Evolutionary conservation across 1,140 invertebrate genomes (phyloP).

Genomic region (Aphelinus atriplicis): DNA sequence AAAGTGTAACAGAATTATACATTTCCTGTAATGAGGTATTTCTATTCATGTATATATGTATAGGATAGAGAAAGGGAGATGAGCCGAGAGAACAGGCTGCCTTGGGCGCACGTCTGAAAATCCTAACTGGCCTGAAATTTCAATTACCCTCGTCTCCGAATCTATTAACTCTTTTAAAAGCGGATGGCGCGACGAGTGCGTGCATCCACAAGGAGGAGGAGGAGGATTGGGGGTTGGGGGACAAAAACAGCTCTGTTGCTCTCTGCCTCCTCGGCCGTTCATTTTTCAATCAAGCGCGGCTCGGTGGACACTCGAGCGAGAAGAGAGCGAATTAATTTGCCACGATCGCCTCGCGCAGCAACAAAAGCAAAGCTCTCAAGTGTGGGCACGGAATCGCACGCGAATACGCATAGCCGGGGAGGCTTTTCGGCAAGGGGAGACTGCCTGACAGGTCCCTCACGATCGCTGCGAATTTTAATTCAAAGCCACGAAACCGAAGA

Average conservation of each 20-base stretch:
- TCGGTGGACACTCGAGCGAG: not conserved
- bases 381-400: too few species aligned
- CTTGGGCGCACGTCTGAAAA: conserved; percentile 11
- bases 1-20: too few species aligned
- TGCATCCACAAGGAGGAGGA: too few species aligned
- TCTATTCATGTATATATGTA: too few species aligned
- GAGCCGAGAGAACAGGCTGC: too few species aligned
- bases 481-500: conserved; percentile 41
- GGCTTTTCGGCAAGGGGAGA: conserved; percentile 42
- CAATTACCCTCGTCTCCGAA: conserved; percentile 26
- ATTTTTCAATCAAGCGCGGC: conserved; percentile 34
- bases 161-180: conserved; percentile 37
- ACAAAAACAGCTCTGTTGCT: not conserved
- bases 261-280: conserved; percentile 9
- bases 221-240: too few species aligned
- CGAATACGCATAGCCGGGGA: conserved; percentile 1
- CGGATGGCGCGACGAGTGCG: not conserved
- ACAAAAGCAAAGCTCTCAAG: conserved; percentile 7
- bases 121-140: conserved; percentile 32
- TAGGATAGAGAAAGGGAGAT: too few species aligned
- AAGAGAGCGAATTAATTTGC: conserved; percentile 35
- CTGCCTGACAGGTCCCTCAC: conserved; percentile 50
- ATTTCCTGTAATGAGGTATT: too few species aligned
- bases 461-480: conserved; percentile 59
- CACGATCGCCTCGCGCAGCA: conserved; percentile 7